Evolutionary conservation across 2,797 vertebrate species (phyloP).

Genomic region (Fistularia tabacaria): DNA sequence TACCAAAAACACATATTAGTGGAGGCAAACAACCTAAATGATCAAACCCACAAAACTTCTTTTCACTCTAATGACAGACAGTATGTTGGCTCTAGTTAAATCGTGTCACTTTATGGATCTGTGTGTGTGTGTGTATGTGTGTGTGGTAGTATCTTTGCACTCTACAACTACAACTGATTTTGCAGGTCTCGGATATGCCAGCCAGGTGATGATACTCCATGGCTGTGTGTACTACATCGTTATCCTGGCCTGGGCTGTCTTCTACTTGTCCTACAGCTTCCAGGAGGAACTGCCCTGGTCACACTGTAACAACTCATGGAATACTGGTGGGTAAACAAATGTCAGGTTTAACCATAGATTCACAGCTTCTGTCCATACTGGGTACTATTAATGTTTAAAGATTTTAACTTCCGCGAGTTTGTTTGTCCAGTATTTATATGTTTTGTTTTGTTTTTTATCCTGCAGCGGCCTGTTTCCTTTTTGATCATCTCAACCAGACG

Average conservation of each 20-base stretch:
- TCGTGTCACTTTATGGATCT: too few species aligned
- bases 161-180: neutral
- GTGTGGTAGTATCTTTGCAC: neutral
- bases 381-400: too few species aligned
- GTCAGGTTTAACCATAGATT: neutral
- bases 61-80: too few species aligned
- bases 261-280: conserved; percentile 69
- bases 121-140: too few species aligned
- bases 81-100: too few species aligned
- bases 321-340: conserved; percentile 56
- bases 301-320: conserved; percentile 77
- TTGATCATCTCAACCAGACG: conserved; percentile 47
- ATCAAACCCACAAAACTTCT: too few species aligned
- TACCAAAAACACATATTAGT: too few species aligned
- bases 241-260: conserved; percentile 73
- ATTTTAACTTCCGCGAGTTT: too few species aligned
- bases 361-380: too few species aligned
- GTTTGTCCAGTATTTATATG: too few species aligned
- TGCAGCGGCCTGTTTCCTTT: conserved; percentile 62
- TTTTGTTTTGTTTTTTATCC: conserved; percentile 10
- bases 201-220: conserved; percentile 74
- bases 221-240: conserved; percentile 73
- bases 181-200: conserved; percentile 72
- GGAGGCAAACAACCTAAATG: too few species aligned
- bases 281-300: conserved; percentile 68